Evolutionary conservation across 2,888 invertebrate species (phyloP).

Genomic region (Ellobium chinense): DNA sequence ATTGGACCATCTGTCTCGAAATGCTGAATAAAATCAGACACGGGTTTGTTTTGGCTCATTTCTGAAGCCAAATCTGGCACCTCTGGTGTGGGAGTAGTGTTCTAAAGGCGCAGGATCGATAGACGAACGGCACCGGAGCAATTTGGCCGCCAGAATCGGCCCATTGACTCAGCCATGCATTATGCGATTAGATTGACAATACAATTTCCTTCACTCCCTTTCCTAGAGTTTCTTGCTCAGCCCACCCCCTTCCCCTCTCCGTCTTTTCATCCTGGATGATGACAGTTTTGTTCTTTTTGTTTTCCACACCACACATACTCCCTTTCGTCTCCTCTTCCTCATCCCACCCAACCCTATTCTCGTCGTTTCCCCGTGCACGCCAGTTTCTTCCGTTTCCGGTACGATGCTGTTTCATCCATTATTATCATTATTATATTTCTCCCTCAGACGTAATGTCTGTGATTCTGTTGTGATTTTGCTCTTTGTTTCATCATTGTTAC

Average conservation of each 20-base stretch:
- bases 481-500: too few species aligned
- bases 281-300: background rate
- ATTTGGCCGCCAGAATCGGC: constrained; percentile 27
- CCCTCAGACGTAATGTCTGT: too few species aligned
- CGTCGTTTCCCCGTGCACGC: too few species aligned
- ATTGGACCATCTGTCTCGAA: too few species aligned
- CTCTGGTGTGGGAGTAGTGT: constrained; percentile 10
- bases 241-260: background rate
- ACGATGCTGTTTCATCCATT: too few species aligned
- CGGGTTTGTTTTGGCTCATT: constrained; percentile 11
- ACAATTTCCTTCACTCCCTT: constrained; percentile 34
- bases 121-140: background rate
- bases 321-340: background rate
- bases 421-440: too few species aligned
- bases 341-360: background rate
- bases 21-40: background rate
- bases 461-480: too few species aligned
- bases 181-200: constrained; percentile 46
- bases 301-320: background rate
- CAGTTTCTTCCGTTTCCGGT: too few species aligned
- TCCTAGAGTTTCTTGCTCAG: background rate
- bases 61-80: background rate
- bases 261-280: background rate
- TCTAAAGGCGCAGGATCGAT: constrained; percentile 26
- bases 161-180: constrained; percentile 42